Evolutionary conservation across 2,888 invertebrate species (phyloP).

Genomic region (Rhagophthalmus giganteus): DNA sequence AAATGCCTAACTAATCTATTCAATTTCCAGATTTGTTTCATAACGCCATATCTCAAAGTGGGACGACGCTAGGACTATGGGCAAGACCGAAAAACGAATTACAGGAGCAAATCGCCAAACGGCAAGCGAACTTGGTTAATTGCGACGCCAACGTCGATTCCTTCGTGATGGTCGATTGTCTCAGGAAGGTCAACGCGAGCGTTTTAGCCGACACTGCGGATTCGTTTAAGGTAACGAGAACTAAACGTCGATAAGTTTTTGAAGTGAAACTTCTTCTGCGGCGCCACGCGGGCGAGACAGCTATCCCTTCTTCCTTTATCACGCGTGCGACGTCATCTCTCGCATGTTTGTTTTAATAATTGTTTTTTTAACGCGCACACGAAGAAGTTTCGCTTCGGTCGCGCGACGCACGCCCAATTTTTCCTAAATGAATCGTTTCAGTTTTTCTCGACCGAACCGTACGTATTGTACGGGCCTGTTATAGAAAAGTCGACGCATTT

Average conservation of each 20-base stretch:
- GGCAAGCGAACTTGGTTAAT: conserved; percentile 53
- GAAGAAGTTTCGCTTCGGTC: too few species aligned
- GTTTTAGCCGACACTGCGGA: conserved; percentile 53
- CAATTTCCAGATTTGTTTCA: conserved; percentile 55
- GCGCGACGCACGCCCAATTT: neutral
- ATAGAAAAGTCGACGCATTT: conserved; percentile 49
- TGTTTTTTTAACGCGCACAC: too few species aligned
- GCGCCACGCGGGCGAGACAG: too few species aligned
- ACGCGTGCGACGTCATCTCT: too few species aligned
- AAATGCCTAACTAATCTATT: too few species aligned
- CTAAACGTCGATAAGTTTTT: neutral
- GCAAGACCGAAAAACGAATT: conserved; percentile 44
- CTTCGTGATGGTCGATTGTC: conserved; percentile 49
- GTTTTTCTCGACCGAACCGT: conserved; percentile 58
- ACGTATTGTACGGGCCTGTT: conserved; percentile 56
- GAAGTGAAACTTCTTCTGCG: too few species aligned
- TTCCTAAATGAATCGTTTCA: conserved; percentile 36
- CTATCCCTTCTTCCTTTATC: too few species aligned
- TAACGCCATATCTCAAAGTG: conserved; percentile 57
- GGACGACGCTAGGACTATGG: conserved; percentile 54
- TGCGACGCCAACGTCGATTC: conserved; percentile 49
- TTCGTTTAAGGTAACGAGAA: conserved; percentile 51
- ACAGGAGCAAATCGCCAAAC: conserved; percentile 45
- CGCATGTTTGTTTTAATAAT: too few species aligned
- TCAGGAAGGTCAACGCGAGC: conserved; percentile 52